These are phyloP conservation scores for Campoletis sonorensis DNA, from an alignment of 1,140 invertebrate genomes.

Conservation along the genomic window DNA sequence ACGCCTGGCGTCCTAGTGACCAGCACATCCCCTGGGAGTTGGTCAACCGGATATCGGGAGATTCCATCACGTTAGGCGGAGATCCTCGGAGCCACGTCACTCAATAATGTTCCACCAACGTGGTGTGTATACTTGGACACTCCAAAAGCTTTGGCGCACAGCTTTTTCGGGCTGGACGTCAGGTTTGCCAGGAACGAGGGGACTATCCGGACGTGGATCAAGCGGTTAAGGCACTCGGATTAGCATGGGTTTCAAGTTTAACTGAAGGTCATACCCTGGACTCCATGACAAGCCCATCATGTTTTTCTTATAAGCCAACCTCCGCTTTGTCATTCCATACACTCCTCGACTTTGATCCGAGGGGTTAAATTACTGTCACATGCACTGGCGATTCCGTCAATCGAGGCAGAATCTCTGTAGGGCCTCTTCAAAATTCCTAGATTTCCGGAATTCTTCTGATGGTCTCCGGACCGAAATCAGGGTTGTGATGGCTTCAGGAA, in stretches of 20 bases:
- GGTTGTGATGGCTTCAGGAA: no score
- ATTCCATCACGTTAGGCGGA: constrained; percentile 54
- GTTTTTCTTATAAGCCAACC: background rate
- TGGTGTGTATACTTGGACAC: background rate
- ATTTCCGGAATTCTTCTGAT: no score
- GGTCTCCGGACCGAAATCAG: no score
- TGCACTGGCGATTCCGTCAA: no score
- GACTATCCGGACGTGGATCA: constrained; percentile 57
- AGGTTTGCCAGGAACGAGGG: constrained; percentile 11
- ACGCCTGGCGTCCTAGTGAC: constrained; percentile 10
- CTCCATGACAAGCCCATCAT: background rate
- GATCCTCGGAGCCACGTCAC: constrained; percentile 57
- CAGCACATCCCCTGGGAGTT: constrained; percentile 52
- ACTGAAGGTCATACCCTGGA: constrained; percentile 17
- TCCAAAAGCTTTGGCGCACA: background rate
- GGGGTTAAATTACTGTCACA: no score
- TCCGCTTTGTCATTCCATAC: no score
- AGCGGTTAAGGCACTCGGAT: constrained; percentile 62
- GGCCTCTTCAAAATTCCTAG: no score
- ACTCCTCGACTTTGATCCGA: no score
- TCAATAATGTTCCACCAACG: constrained; percentile 67
- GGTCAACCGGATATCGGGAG: constrained; percentile 58
- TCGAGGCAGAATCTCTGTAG: no score
- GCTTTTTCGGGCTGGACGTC: constrained; percentile 47
- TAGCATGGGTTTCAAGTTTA: constrained; percentile 52